Conservation (phyloP, 2,888 invertebrate genomes). For the Trichogramma dendrolimi region DNA sequence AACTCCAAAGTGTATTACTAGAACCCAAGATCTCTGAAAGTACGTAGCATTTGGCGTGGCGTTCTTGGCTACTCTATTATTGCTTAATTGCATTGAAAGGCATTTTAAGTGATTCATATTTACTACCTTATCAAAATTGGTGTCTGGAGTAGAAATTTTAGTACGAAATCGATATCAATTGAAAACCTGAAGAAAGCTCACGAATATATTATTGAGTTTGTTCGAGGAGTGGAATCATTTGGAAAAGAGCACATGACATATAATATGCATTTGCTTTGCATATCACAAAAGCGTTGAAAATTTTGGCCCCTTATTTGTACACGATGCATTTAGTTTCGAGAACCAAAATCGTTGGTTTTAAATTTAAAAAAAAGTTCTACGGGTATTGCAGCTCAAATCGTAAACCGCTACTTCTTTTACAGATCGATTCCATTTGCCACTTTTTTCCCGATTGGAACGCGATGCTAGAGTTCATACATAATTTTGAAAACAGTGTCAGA, state of each 20-base stretch:
- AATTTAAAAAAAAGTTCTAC: constrained; percentile 11
- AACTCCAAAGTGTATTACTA: constrained; percentile 19
- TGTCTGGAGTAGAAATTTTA: constrained; percentile 13
- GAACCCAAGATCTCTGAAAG: constrained; percentile 16
- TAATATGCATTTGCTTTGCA: constrained; percentile 19
- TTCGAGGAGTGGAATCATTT: constrained; percentile 12
- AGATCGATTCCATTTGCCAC: constrained; percentile 3
- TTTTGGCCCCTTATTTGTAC: constrained; percentile 14
- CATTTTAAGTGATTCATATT: constrained; percentile 16
- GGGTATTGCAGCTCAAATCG: constrained; percentile 8
- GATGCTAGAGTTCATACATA: neutral
- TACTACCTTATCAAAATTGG: constrained; percentile 14
- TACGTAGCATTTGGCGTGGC: constrained; percentile 22
- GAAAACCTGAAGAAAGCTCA: constrained; percentile 3
- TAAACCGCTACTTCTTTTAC: constrained; percentile 12
- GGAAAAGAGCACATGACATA: constrained; percentile 16
- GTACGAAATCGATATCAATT: constrained; percentile 8
- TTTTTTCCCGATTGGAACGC: neutral
- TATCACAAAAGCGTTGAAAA: constrained; percentile 12
- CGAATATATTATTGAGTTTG: constrained; percentile 6
- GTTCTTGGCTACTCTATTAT: constrained; percentile 23
- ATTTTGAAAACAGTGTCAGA: constrained; percentile 14
- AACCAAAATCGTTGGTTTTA: constrained; percentile 11
- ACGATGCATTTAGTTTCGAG: constrained; percentile 17
- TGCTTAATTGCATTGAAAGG: constrained; percentile 14